Base-by-base conservation (phyloP, 2,797 vertebrate genomes). In the Pygocentrus nattereri region DNA sequence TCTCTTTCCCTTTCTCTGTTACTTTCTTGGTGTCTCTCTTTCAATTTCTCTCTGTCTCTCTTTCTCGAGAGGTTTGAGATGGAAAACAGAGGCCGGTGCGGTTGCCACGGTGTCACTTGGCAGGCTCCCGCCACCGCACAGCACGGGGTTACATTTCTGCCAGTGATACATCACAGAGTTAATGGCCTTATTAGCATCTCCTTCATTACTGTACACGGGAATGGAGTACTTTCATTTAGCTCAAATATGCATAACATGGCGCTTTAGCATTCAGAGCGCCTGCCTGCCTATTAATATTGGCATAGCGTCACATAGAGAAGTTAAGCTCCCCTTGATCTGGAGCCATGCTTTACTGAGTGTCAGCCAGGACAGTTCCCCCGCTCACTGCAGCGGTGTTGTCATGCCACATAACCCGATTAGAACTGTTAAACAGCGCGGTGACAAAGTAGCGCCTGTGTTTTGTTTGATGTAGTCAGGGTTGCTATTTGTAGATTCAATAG, bases 161-260 rank as follows among this genome's bases (percentile, higher is more conserved):
- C 87, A 82, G 86, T 87, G 86, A 92, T 92, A 91, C 89, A 93
- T 94, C 93, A 92, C 84, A 0, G 61, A 80, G 16, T 58, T 50
- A 67, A 62, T 80, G 79, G 62, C 89, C 90, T 91, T 91, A 94
- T 94, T 94, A 94, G 90, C 87, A 84, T 88, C 88, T 88, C 89
- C 89, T 89, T 88, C n/a, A 72, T 89, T 88, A 88, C 87, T 74
- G 74, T 74, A 78, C 77, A 93, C 92, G 90, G 93, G 92, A 93
- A 91, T 91, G 87, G 88, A 92, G 93, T 93, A 92, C 70, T 68
- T 87, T 86, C 82, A 89, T 94, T 94, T 94, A 92, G 92, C 85
- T 82, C 92, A 93, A 92, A 93, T 92, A 93, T 93, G 93, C 92
- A 93, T 90, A 91, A 92, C 84, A 64, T 27, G 84, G 76, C 85